Percentiles rank a stretch among this genome's conserved stretches.
These are phyloP conservation scores for Drosophila bunnanda DNA, from an alignment of 2,888 invertebrate species.

Conservation along the genomic window DNA sequence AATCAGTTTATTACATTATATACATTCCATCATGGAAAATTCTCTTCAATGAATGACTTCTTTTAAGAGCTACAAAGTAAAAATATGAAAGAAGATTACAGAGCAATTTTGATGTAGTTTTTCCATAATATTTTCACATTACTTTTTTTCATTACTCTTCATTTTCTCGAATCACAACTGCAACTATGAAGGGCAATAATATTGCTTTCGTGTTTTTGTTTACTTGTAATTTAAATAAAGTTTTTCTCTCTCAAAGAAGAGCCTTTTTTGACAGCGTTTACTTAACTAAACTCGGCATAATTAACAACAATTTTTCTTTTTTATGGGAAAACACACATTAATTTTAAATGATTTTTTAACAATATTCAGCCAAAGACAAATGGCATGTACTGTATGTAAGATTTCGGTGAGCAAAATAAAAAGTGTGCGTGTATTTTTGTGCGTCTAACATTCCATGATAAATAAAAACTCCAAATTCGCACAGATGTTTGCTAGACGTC, in stretches of 20 bases:
- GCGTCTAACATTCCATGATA: conserved; percentile 4
- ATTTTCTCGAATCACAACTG: no score
- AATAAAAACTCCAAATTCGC: conserved; percentile 20
- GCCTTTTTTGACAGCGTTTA: background rate
- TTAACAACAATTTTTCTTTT: background rate
- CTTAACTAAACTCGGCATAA: background rate
- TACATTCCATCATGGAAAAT: background rate
- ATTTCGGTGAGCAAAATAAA: background rate
- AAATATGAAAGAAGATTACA: background rate
- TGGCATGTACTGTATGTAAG: background rate
- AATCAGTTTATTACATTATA: background rate
- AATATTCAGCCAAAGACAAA: background rate
- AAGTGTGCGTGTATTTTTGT: background rate
- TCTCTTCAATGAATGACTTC: background rate
- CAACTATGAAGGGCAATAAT: no score
- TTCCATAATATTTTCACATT: background rate
- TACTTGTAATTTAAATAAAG: background rate
- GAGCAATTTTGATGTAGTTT: background rate
- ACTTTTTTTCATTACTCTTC: background rate
- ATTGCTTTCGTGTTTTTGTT: background rate
- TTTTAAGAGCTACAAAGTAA: background rate
- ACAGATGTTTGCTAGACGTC: conserved; percentile 49
- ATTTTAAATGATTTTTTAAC: background rate
- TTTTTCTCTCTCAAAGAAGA: background rate
- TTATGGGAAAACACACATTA: no score